phyloP scores from a whole-genome alignment of 2,797 vertebrate species.

The Anguilla pacifica region DNA sequence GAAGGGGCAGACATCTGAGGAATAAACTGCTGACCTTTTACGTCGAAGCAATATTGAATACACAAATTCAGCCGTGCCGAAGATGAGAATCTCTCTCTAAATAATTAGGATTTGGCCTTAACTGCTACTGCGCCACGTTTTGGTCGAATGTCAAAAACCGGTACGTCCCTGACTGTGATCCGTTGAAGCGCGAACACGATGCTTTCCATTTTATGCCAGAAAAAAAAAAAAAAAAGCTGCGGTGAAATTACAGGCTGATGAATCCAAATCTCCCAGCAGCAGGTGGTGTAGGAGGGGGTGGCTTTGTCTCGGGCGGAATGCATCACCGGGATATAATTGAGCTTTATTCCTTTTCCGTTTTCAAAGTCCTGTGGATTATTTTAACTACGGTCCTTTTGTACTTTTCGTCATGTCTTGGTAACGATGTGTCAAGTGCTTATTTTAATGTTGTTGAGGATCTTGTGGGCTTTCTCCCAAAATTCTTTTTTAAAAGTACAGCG shows the following conservation, averaged over 20 bases:
- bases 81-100: neutral
- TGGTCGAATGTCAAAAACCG: neutral
- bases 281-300: neutral
- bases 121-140: neutral
- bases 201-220: neutral
- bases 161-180: neutral
- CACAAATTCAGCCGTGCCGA: constrained; percentile 1
- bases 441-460: neutral
- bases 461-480: neutral
- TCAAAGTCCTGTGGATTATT: neutral
- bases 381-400: neutral
- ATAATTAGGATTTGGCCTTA: neutral
- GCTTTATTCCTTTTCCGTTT: neutral
- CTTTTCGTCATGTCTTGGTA: neutral
- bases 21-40: constrained; percentile 30
- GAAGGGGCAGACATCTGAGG: constrained; percentile 7
- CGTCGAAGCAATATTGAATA: constrained; percentile 18
- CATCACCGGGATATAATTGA: neutral
- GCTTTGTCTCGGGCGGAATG: neutral
- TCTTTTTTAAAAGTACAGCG: too few species aligned
- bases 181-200: neutral
- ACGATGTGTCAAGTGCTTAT: neutral
- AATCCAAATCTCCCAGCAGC: neutral
- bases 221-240: neutral
- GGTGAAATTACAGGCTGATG: neutral